These are phyloP conservation scores for Ligdia adustata DNA, from an alignment of 2,888 invertebrate species.

Conservation along the genomic window DNA sequence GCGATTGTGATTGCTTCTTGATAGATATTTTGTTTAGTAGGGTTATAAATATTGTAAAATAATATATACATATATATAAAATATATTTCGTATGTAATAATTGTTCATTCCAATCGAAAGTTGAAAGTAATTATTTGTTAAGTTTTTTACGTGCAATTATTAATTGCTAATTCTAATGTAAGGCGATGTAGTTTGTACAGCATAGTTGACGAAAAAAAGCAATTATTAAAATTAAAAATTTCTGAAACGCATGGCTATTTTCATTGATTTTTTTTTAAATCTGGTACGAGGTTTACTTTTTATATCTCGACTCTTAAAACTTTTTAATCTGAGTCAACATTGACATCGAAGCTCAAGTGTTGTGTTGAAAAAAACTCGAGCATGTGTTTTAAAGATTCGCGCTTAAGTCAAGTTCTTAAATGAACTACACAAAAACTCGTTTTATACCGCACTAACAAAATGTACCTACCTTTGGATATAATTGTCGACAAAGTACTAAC, in stretches of 20 bases:
- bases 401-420: too few species aligned
- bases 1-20: conserved; percentile 85
- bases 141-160: conserved; percentile 85
- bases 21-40: conserved; percentile 79
- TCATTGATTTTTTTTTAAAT: conserved; percentile 36
- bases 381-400: too few species aligned
- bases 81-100: conserved; percentile 77
- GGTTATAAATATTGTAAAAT: conserved; percentile 79
- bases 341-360: too few species aligned
- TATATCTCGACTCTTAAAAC: too few species aligned
- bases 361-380: too few species aligned
- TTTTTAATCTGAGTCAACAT: too few species aligned
- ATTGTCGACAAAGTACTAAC: too few species aligned
- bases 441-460: too few species aligned
- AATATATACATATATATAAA: conserved; percentile 38
- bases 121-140: conserved; percentile 83
- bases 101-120: conserved; percentile 83
- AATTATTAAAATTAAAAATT: conserved; percentile 83
- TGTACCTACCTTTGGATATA: too few species aligned
- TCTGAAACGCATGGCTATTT: conserved; percentile 70
- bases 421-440: too few species aligned
- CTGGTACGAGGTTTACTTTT: too few species aligned
- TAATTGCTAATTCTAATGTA: conserved; percentile 83
- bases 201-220: conserved; percentile 82
- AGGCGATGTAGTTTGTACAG: conserved; percentile 83